Evolutionary conservation across 2,888 invertebrate genomes (phyloP).

Genomic region (Agapetus fuscipes): DNA sequence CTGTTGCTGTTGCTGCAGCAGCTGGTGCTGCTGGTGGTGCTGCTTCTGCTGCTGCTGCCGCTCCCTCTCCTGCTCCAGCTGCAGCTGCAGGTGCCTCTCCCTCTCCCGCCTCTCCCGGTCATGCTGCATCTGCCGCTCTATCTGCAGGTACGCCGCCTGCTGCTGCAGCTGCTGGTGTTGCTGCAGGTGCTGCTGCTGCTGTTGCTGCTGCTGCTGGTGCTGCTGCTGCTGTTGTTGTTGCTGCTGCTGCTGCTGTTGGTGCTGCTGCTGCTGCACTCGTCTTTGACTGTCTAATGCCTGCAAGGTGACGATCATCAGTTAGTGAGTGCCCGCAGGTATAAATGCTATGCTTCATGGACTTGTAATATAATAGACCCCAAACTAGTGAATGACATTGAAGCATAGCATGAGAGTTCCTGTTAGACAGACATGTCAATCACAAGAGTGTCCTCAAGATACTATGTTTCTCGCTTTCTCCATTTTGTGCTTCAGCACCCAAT

Average conservation of each 20-base stretch:
- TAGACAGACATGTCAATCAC: no score
- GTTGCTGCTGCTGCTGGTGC: constrained; percentile 30
- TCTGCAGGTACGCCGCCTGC: constrained; percentile 25
- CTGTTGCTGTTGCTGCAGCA: constrained; percentile 26
- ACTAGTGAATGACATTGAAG: no score
- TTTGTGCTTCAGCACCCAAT: no score
- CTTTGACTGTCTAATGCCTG: constrained; percentile 19
- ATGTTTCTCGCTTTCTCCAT: no score
- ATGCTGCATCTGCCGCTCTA: constrained; percentile 26
- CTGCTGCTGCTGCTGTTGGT: constrained; percentile 12
- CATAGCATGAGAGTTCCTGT: no score
- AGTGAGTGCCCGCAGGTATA: no score
- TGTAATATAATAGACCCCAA: no score
- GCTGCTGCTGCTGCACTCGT: constrained; percentile 24
- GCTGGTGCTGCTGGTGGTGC: constrained; percentile 26
- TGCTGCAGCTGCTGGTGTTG: constrained; percentile 30
- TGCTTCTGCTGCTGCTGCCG: constrained; percentile 25
- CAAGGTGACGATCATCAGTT: no score
- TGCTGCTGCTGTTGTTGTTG: constrained; percentile 28
- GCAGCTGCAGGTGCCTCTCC: constrained; percentile 22
- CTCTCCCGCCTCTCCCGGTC: constrained; percentile 7
- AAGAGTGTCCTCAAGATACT: no score
- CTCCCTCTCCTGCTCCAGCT: constrained; percentile 25
- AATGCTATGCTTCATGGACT: no score
- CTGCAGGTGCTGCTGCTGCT: constrained; percentile 28